Evolutionary conservation across 2,888 invertebrate genomes (phyloP).

Genomic region (Patella pellucida): DNA sequence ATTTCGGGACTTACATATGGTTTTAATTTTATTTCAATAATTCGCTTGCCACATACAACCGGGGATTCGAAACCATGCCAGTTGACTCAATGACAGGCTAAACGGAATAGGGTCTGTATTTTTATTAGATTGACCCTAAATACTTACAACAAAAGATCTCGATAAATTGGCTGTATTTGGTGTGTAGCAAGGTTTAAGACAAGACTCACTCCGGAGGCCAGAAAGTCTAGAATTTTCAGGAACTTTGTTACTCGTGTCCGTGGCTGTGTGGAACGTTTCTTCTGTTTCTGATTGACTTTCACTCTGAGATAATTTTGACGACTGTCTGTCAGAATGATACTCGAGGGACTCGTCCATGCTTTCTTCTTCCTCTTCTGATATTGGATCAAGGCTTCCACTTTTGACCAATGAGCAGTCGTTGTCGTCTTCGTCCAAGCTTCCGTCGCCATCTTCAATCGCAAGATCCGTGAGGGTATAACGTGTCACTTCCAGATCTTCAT

Average conservation of each 20-base stretch:
- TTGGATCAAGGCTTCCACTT: constrained; percentile 4
- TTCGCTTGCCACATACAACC: no score
- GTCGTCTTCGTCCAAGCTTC: constrained; percentile 10
- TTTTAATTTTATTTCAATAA: no score
- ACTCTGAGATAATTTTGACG: no score
- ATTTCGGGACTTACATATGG: no score
- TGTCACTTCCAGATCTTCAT: background rate
- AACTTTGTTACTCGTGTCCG: constrained; percentile 20
- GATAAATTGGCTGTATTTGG: constrained; percentile 1
- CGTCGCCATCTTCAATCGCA: constrained; percentile 12
- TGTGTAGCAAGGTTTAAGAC: background rate
- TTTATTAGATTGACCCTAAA: no score
- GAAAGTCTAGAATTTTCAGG: background rate
- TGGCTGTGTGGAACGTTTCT: constrained; percentile 20
- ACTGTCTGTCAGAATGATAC: no score
- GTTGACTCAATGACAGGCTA: no score
- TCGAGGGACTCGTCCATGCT: constrained; percentile 1
- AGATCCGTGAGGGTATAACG: background rate
- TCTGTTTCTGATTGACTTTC: constrained; percentile 17
- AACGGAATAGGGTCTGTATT: no score
- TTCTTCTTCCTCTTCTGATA: background rate
- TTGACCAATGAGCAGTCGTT: constrained; percentile 6
- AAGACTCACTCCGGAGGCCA: background rate
- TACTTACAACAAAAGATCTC: constrained; percentile 24
- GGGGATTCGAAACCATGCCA: no score